These are phyloP conservation scores for Dasyornis broadbenti DNA, from an alignment of 2,113 vertebrate species.

Conservation along the genomic window DNA sequence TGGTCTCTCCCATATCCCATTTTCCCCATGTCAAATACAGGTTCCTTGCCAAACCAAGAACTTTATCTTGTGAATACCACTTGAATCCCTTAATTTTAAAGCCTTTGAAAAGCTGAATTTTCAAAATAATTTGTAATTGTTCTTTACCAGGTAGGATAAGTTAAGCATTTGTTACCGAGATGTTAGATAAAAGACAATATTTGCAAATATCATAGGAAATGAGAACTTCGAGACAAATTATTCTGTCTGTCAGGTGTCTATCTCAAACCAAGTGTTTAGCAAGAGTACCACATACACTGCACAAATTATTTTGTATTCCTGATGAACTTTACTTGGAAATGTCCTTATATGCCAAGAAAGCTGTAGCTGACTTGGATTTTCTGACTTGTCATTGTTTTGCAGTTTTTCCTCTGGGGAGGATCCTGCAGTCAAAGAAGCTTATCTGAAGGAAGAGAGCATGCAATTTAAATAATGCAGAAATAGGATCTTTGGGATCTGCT, in stretches of 20 bases:
- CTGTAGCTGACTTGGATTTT: background rate
- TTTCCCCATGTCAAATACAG: background rate
- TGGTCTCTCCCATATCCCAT: background rate
- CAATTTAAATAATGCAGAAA: background rate
- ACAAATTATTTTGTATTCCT: background rate
- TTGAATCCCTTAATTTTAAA: background rate
- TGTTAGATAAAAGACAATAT: background rate
- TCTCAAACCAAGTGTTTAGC: background rate
- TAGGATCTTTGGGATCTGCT: background rate
- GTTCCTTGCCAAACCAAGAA: background rate
- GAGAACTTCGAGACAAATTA: background rate
- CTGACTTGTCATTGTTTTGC: background rate
- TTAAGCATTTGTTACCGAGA: background rate
- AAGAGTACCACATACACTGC: background rate
- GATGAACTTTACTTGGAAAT: background rate
- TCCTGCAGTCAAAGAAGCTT: background rate
- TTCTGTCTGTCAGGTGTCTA: background rate
- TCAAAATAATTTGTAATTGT: background rate
- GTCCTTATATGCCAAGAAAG: background rate
- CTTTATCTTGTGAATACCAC: background rate
- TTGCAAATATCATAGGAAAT: conserved; percentile 8
- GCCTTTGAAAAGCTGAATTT: background rate
- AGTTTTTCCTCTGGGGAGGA: background rate
- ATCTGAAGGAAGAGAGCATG: background rate
- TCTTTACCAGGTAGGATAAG: background rate